These are phyloP conservation scores for Scopus umbretta DNA, from an alignment of 2,113 vertebrate species.

Conservation along the genomic window DNA sequence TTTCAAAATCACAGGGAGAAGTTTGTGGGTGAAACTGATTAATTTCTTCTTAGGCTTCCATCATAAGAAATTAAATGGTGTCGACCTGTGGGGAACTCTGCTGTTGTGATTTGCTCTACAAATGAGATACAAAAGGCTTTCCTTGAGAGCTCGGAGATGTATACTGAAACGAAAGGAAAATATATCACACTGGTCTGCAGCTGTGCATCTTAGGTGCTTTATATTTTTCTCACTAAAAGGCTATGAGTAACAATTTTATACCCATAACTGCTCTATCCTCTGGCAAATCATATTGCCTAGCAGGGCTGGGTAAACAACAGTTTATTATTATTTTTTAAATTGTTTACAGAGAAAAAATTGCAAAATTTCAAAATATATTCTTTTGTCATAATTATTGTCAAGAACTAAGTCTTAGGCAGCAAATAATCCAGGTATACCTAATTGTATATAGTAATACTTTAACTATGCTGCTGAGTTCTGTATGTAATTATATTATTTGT, in stretches of 20 bases:
- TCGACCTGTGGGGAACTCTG: conserved; percentile 7
- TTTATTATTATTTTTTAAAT: neutral
- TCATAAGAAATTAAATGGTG: conserved; percentile 26
- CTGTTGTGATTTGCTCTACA: conserved; percentile 33
- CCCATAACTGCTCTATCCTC: neutral
- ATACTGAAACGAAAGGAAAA: neutral
- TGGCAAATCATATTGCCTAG: neutral
- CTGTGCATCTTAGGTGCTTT: neutral
- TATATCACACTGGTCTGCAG: neutral
- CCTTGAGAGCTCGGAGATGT: neutral
- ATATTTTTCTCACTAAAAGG: neutral
- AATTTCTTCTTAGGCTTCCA: conserved; percentile 1
- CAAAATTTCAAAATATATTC: neutral
- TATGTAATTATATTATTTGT: neutral
- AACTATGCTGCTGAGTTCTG: neutral
- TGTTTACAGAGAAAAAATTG: neutral
- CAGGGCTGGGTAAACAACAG: neutral
- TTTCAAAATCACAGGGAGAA: neutral
- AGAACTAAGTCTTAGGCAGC: neutral
- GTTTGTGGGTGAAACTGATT: conserved; percentile 9
- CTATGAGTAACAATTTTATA: neutral
- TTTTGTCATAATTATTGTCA: neutral
- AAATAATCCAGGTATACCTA: neutral
- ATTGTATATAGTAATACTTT: neutral
- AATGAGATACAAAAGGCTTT: conserved; percentile 36